phyloP scores from a whole-genome alignment of 2,888 invertebrate genomes.

The Cacoxenus indagator region DNA sequence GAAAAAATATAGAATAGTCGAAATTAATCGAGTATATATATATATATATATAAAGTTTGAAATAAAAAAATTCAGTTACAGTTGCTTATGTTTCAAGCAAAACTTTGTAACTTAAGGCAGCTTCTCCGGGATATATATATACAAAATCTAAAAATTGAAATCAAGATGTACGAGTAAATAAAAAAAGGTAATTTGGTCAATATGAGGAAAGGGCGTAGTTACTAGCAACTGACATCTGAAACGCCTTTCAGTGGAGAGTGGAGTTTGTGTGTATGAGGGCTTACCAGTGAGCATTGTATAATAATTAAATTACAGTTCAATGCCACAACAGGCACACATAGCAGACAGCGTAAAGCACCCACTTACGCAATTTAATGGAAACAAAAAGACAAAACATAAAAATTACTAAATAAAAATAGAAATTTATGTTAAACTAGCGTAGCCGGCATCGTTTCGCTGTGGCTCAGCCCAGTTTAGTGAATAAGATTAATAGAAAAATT shows the following conservation, averaged over 20 bases:
- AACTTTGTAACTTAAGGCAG: background rate
- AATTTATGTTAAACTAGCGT: no score
- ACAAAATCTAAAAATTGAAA: background rate
- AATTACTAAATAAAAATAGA: background rate
- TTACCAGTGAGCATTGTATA: background rate
- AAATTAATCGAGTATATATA: no score
- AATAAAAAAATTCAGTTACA: no score
- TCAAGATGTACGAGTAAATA: background rate
- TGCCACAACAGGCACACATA: background rate
- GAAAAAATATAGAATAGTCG: no score
- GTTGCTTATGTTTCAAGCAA: no score
- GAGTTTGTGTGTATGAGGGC: background rate
- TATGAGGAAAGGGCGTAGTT: background rate
- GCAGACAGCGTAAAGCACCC: conserved; percentile 6
- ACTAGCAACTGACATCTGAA: background rate
- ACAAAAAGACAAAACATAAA: background rate
- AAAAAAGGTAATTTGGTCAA: conserved; percentile 9
- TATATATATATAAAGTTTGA: no score
- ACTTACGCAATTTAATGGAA: background rate
- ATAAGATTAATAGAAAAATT: no score
- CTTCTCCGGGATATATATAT: background rate
- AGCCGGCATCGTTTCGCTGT: no score
- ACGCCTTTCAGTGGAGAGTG: background rate
- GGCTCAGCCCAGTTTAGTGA: no score
- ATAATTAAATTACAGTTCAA: conserved; percentile 17